Conservation (phyloP, 2,888 invertebrate species). For the Hartigia nigra region DNA sequence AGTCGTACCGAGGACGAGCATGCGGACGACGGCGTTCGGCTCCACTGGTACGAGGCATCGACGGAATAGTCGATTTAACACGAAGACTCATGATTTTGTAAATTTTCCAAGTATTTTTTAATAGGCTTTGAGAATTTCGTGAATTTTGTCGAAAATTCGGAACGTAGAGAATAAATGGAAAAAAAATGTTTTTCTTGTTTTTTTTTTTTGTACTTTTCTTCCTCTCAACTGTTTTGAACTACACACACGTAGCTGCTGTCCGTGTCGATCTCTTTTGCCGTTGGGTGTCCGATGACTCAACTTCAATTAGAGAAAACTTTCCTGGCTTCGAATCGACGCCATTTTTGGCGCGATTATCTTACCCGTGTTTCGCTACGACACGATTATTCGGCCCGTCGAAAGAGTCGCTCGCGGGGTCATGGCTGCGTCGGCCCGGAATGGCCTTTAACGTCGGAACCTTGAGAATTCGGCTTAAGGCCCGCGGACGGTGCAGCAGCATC, state of each 20-base stretch:
- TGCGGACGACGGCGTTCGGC: neutral
- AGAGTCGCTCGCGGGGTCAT: neutral
- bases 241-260: neutral
- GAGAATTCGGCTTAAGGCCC: neutral
- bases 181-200: no score
- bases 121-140: neutral
- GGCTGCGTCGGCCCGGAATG: neutral
- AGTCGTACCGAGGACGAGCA: slow-evolving; percentile 20
- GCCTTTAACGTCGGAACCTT: neutral
- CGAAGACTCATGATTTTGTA: neutral
- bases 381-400: neutral
- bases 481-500: neutral
- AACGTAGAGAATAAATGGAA: neutral
- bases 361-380: neutral
- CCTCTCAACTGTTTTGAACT: neutral
- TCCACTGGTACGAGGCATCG: no score
- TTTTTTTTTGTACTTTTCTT: neutral
- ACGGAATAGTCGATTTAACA: no score
- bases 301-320: neutral
- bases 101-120: neutral
- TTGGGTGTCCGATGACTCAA: neutral
- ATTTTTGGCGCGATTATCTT: neutral
- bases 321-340: neutral
- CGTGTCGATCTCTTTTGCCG: neutral
- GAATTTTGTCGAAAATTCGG: neutral